Conservation (phyloP, 2,797 vertebrate genomes). For the Enteromius viviparus region DNA sequence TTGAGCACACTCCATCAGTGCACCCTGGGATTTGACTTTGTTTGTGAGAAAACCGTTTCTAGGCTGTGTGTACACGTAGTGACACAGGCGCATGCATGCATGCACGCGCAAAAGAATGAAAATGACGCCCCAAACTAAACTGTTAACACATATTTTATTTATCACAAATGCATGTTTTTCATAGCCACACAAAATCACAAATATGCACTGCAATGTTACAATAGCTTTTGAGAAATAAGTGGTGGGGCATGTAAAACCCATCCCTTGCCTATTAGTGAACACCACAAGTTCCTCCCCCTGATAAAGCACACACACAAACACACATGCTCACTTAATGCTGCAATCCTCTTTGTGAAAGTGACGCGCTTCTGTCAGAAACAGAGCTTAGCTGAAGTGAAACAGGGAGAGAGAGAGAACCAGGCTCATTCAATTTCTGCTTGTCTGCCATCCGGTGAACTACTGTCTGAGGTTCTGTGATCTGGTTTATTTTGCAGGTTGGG, state of each 20-base stretch:
- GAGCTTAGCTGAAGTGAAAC: constrained; percentile 78
- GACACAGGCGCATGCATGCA: not conserved
- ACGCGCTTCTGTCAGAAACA: constrained; percentile 84
- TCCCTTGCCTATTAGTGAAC: constrained; percentile 63
- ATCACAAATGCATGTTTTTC: constrained; percentile 14
- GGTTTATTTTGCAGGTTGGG: not conserved
- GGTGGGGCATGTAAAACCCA: constrained; percentile 64
- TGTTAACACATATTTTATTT: constrained; percentile 5
- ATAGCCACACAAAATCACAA: constrained; percentile 12
- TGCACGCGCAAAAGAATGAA: not conserved
- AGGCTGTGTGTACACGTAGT: constrained; percentile 47
- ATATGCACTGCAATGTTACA: constrained; percentile 25
- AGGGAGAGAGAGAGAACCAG: constrained; percentile 57
- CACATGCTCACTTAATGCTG: constrained; percentile 78
- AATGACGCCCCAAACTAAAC: not conserved
- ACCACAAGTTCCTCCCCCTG: constrained; percentile 65
- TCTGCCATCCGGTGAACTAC: constrained; percentile 41
- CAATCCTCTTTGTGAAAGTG: constrained; percentile 88
- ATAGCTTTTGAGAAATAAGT: constrained; percentile 59
- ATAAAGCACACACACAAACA: constrained; percentile 52
- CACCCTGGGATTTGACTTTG: constrained; percentile 60
- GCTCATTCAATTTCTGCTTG: constrained; percentile 33
- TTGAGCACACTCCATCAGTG: constrained; percentile 40
- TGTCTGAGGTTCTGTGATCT: constrained; percentile 21
- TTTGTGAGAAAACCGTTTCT: constrained; percentile 58